A percentile compares a stretch with the other conserved stretches of the same genome.
These are phyloP conservation scores for Plebejus anna DNA, from an alignment of 2,888 invertebrate species.

Conservation along the genomic window DNA sequence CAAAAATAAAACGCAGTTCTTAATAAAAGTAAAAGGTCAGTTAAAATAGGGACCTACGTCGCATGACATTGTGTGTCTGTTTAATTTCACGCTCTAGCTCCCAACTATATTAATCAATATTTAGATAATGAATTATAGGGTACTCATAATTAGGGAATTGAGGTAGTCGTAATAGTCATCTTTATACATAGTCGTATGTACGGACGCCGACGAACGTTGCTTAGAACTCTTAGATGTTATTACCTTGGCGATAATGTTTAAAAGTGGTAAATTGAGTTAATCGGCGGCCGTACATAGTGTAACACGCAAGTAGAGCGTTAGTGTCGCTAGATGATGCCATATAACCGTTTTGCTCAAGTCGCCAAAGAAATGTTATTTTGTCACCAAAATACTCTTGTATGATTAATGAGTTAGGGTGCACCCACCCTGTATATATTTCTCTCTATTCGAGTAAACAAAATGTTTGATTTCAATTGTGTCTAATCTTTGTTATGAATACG, in stretches of 20 bases:
- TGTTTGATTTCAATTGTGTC: background rate
- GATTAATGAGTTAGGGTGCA: background rate
- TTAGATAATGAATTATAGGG: constrained; percentile 62
- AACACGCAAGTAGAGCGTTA: constrained; percentile 40
- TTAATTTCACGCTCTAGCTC: background rate
- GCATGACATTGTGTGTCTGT: background rate
- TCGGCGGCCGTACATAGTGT: background rate
- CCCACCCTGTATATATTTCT: background rate
- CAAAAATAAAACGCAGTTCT: background rate
- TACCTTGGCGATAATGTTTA: background rate
- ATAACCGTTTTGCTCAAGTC: constrained; percentile 69
- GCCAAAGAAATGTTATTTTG: constrained; percentile 60
- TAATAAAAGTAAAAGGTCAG: background rate
- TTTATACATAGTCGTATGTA: constrained; percentile 39
- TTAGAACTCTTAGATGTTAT: background rate
- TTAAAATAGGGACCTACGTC: background rate
- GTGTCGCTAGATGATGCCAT: constrained; percentile 59
- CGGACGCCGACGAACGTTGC: constrained; percentile 42
- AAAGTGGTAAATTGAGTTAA: background rate
- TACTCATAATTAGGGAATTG: constrained; percentile 68
- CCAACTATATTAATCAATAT: constrained; percentile 34
- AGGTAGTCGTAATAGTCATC: constrained; percentile 50
- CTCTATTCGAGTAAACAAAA: background rate
- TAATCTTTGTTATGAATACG: background rate
- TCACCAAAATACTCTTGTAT: constrained; percentile 30